phyloP scores from a whole-genome alignment of 92 coral and sea anemone species.

The Zoanthus sociatus region DNA sequence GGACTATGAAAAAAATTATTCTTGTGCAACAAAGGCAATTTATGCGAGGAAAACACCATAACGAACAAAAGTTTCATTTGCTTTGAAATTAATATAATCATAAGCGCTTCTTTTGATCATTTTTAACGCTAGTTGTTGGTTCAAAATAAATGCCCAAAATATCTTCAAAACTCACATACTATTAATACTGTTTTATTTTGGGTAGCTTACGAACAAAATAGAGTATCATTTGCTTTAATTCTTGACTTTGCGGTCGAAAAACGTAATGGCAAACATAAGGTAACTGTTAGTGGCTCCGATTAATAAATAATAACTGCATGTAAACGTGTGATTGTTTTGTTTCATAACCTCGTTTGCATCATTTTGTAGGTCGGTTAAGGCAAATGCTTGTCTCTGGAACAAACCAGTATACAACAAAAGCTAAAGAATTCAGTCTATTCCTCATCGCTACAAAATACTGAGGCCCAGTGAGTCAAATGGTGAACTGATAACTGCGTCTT shows the following conservation, averaged over 20 bases:
- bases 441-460: too few species aligned
- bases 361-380: not conserved
- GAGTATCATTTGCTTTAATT: not conserved
- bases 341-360: not conserved
- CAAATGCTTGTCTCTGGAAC: not conserved
- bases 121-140: not conserved
- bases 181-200: not conserved
- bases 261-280: not conserved
- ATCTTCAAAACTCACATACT: not conserved
- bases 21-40: not conserved
- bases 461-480: too few species aligned
- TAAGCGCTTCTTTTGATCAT: not conserved
- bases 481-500: too few species aligned
- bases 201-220: not conserved
- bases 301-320: not conserved
- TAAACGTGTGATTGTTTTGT: not conserved
- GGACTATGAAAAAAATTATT: not conserved
- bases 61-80: slow-evolving; percentile 9
- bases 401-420: not conserved
- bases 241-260: not conserved
- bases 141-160: not conserved
- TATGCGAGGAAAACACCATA: not conserved
- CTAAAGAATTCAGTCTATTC: too few species aligned
- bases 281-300: not conserved
- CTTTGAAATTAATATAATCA: slow-evolving; percentile 1